phyloP scores from a whole-genome alignment of 2,113 vertebrate species.

The Caranx ignobilis region DNA sequence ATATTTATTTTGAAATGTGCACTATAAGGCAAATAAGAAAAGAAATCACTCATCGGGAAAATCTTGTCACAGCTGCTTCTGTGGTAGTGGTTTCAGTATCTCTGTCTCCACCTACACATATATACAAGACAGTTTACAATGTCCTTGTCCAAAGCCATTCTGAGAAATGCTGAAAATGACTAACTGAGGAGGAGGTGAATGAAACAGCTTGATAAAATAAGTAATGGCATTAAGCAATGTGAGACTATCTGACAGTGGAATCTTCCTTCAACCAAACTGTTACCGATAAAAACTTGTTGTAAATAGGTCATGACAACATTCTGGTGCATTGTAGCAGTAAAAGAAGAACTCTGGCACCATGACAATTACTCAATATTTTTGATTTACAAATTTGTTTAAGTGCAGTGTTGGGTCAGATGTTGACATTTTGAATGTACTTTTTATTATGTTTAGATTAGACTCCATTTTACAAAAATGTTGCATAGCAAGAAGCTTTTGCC shows the following conservation, averaged over 20 bases:
- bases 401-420: conserved; percentile 23
- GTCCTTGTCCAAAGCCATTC: neutral
- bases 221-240: neutral
- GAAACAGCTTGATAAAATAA: neutral
- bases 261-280: neutral
- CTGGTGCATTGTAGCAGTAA: neutral
- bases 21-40: neutral
- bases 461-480: conserved; percentile 35
- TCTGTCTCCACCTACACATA: neutral
- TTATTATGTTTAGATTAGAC: conserved; percentile 43
- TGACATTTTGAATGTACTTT: conserved; percentile 24
- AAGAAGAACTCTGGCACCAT: neutral
- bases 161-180: neutral
- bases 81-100: neutral
- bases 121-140: neutral
- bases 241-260: neutral
- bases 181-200: neutral
- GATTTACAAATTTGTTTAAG: conserved; percentile 12
- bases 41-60: neutral
- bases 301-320: neutral
- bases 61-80: neutral
- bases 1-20: neutral
- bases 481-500: conserved; percentile 31
- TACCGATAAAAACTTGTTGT: neutral
- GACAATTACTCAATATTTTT: conserved; percentile 16